Percentiles rank a stretch among this genome's conserved stretches.
Evolutionary conservation across 2,113 vertebrate genomes (phyloP).

Genomic region (Tapirus terrestris): DNA sequence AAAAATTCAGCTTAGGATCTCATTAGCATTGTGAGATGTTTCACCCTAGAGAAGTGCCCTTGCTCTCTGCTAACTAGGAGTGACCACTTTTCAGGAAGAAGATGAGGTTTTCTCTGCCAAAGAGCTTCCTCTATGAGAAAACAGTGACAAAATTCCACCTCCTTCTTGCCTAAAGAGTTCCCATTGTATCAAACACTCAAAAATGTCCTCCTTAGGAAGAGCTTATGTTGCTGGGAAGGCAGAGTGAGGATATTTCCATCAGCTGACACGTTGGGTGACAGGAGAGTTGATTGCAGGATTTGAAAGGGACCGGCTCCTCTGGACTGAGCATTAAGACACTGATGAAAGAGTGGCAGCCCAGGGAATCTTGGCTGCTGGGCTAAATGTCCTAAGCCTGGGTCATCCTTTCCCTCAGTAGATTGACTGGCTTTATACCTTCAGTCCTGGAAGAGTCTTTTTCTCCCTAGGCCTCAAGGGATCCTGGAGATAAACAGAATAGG

Average conservation of each 20-base stretch:
- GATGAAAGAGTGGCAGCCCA: background rate
- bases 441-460: background rate
- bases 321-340: background rate
- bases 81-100: background rate
- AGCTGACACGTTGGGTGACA: background rate
- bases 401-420: too few species aligned
- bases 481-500: too few species aligned
- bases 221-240: background rate
- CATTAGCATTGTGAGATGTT: too few species aligned
- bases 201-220: background rate
- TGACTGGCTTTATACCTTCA: background rate
- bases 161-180: background rate
- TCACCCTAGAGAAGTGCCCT: too few species aligned
- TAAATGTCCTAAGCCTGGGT: background rate
- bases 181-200: too few species aligned
- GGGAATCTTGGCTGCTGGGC: accelerated
- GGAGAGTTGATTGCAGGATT: accelerated
- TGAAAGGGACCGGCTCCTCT: background rate
- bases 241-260: background rate
- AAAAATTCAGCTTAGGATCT: background rate
- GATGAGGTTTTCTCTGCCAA: background rate
- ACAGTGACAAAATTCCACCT: too few species aligned
- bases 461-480: too few species aligned
- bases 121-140: background rate
- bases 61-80: background rate